Evolutionary conservation across 2,797 vertebrate species (phyloP), one percentile per base, ranked within the genome.

Genomic region (Cirrhinus molitorella): DNA sequence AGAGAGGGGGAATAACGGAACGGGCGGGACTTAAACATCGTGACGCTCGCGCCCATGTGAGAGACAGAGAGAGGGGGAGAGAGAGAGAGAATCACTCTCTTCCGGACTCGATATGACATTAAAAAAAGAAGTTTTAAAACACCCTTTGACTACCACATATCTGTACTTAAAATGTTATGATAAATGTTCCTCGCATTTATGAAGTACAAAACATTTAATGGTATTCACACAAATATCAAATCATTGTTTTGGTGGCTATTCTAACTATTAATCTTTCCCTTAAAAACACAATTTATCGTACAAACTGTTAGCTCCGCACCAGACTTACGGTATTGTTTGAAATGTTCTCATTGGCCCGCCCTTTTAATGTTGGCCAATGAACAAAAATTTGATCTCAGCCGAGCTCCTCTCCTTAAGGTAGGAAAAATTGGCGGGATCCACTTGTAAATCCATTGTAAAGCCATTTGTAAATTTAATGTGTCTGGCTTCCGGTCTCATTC

Each of bases 1-100:
- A 59, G 57, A 37, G 72, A 19, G 76, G 85, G 85, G 80, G 88
- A 89, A 89, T 89, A 90, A 77, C 88, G 75, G 67, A 77, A 79
- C 53, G 45, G 77, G 77, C 57, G 80, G 74, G 84, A 23, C 81
- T 75, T 75, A 55, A 57, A 37, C 59, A 63, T 85, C 71, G 83
- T 61, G 65, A 59, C 83, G 84, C 65, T 59, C 21, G 1, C 9
- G 12, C 37, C 7, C 37, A 40, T 40, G 8, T n/a, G 65, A 11
- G 19, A 66, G 31, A 68, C 66, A 71, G 40, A 65, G 47, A 67
- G 67, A 77, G 84, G n/a, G 74, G 59, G 43, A 43, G 37, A 23
- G 37, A 43, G 37, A 23, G 37, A 40, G 34, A 37, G 12, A 68
- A 76, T 16, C 28, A 37, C 21, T 8, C 34, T 59, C 34, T 45